Conservation (phyloP, 2,113 vertebrate species). For the cat (Felis catus) region DNA sequence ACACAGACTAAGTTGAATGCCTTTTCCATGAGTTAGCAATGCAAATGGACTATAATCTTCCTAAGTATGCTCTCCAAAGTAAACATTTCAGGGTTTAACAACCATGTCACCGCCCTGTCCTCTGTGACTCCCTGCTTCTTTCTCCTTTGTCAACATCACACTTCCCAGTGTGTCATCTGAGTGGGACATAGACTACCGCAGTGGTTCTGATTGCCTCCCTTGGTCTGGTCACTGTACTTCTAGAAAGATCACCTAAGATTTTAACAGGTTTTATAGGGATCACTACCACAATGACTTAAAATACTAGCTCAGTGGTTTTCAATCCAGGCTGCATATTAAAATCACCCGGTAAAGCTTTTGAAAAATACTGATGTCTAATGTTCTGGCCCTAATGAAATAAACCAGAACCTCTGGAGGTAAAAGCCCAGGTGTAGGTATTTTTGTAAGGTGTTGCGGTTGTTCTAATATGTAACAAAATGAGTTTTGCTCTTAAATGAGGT, state of each 20-base stretch:
- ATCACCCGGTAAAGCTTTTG: background rate
- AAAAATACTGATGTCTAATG: background rate
- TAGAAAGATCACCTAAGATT: background rate
- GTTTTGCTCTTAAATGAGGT: background rate
- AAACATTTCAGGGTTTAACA: background rate
- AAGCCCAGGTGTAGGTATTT: background rate
- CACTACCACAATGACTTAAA: background rate
- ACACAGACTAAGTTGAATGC: background rate
- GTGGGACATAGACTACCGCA: too few relatives aligned
- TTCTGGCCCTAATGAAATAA: background rate
- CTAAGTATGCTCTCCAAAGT: background rate
- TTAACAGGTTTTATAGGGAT: background rate
- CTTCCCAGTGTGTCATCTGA: background rate
- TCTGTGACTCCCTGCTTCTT: background rate
- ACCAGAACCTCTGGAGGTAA: background rate
- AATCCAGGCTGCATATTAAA: background rate
- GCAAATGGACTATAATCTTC: background rate
- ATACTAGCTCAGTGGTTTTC: background rate
- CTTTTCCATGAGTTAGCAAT: background rate
- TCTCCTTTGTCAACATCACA: background rate
- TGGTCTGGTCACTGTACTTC: background rate
- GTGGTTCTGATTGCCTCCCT: background rate
- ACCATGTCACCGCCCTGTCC: background rate
- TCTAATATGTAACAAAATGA: background rate
- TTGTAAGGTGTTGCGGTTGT: background rate